These are phyloP conservation scores for Molorchus minor DNA, from an alignment of 2,888 invertebrate genomes.

Conservation along the genomic window DNA sequence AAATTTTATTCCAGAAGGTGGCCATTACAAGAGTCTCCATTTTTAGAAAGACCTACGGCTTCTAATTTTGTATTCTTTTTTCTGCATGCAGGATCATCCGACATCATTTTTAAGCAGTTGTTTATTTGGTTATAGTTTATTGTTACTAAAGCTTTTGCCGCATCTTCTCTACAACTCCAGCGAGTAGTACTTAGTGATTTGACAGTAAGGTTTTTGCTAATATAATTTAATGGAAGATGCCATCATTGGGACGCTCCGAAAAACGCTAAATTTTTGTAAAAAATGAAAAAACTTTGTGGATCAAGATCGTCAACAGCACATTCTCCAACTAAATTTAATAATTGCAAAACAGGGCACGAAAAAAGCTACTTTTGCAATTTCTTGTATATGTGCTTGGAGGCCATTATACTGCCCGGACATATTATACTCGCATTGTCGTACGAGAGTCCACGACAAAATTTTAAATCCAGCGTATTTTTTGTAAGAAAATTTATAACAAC, in stretches of 20 bases:
- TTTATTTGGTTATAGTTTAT: neutral
- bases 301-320: too few relatives aligned
- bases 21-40: neutral
- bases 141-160: neutral
- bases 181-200: neutral
- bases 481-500: neutral
- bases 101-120: neutral
- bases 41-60: neutral
- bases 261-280: too few relatives aligned
- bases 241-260: too few relatives aligned
- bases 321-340: too few relatives aligned
- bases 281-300: too few relatives aligned
- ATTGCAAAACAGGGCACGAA: too few relatives aligned
- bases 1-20: constrained; percentile 1
- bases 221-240: too few relatives aligned
- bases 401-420: too few relatives aligned
- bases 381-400: too few relatives aligned
- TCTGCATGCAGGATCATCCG: neutral
- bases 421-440: constrained; percentile 53
- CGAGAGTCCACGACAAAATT: constrained; percentile 39
- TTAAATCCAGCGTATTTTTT: neutral
- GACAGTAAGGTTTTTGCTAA: neutral
- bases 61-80: neutral
- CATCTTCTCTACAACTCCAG: constrained; percentile 6
- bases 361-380: too few relatives aligned